A percentile compares a stretch with the other conserved stretches of the same genome.
phyloP scores from a whole-genome alignment of 2,797 vertebrate species.

The Borostomias antarcticus region DNA sequence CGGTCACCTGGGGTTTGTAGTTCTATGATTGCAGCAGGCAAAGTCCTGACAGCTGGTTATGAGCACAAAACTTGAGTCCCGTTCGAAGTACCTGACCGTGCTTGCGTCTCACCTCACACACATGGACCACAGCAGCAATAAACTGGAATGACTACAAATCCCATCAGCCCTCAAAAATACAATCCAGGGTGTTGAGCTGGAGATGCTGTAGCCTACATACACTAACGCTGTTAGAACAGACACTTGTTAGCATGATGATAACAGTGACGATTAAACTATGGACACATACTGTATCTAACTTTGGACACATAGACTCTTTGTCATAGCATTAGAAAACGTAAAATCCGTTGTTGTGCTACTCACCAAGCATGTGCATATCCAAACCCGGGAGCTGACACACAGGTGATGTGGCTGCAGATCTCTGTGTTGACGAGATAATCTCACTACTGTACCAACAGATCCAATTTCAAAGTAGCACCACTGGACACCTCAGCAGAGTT shows the following conservation, averaged over 20 bases:
- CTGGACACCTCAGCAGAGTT: not conserved
- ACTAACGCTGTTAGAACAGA: not conserved
- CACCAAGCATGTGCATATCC: conserved; percentile 14
- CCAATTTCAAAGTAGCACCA: not conserved
- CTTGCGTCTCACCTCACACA: not conserved
- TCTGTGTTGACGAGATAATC: not conserved
- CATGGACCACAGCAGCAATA: not conserved
- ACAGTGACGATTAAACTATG: not conserved
- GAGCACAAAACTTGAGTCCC: no score
- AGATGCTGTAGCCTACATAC: not conserved
- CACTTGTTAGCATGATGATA: not conserved
- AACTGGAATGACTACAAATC: not conserved
- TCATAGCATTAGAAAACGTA: not conserved
- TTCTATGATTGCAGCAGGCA: no score
- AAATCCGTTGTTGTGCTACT: not conserved
- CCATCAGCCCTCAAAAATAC: not conserved
- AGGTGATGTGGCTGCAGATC: not conserved
- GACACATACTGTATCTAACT: no score
- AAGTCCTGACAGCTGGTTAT: no score
- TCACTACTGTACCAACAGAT: no score
- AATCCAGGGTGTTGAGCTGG: not conserved
- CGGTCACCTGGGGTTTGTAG: no score
- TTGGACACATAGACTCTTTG: not conserved
- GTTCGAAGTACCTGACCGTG: not conserved
- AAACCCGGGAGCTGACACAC: not conserved